Evolutionary conservation across 2,888 invertebrate genomes (phyloP), one percentile per base, ranked within the genome.

Genomic region (Leucophenga maculata): DNA sequence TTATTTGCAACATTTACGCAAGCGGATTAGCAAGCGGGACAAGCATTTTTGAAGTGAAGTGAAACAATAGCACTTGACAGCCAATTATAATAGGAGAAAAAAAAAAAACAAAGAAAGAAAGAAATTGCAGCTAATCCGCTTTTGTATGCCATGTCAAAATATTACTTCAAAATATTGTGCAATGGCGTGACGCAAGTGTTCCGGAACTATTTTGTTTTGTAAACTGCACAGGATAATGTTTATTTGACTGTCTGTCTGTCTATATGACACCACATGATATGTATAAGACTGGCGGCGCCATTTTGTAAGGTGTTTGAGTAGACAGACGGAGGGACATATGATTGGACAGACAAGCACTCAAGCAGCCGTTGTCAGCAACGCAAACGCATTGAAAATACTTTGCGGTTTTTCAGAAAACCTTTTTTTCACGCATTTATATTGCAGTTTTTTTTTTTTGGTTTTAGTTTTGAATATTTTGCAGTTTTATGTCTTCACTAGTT

Each of bases 391-490:
- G 72, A 82, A 78, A 78, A 80, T 74, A 16, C 3, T 65, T 82
- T 82, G 82, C 78, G 80, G 80, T 80, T 80, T 77, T 75, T 71
- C 70, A 77, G 79, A 78, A 80, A 82, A 75, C 77, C 72, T 77
- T 72, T 74, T 70, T 74, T 72, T 71, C 46, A 55, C 46, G 65
- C 67, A 55, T 39, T 60, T 72, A 68, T 71, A 16, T 50, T 20
- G 48, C 44, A 9, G 1, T 48, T 69, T 71, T 70, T 68, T 65
- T 54, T 13, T 13, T 62, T n/a, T n/a, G n/a, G n/a, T 54, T 74
- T 73, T 75, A n/a, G 18, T 54, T 54, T 4, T 54, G 9, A 39
- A 39, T 62, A 74, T 71, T 69, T 72, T 76, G 80, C 83, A 83
- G 74, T 82, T 82, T 73, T 82, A 82, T 67, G 82, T 78, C 82